Evolutionary conservation across 2,113 vertebrate genomes (phyloP), one percentile per base, ranked within the genome.

Genomic region (Conger conger): DNA sequence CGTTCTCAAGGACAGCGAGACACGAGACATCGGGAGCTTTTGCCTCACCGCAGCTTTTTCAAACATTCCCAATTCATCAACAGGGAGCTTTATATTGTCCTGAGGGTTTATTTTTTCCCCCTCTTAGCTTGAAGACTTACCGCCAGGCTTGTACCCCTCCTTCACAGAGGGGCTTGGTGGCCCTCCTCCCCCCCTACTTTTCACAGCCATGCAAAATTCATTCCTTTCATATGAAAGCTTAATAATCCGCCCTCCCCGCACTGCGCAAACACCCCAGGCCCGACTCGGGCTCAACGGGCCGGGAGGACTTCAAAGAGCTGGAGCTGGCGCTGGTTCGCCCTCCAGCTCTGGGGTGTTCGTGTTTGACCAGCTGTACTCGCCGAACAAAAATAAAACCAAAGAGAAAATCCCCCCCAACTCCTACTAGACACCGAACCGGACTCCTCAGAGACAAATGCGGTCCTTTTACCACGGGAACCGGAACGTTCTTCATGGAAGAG

Each of bases 311-410:
- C 80, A 81, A 81, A 81, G 80, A 15, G 18, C 45, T 20, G 33
- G 80, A 15, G 42, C 38, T 15, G 42, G 38, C 37, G 36, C 38
- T 36, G 17, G 6, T 13, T 50, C 50, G 30, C 30, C 45, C 76
- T 35, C 36, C n/a, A 2, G 68, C n/a, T 73, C 45, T 54, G 80
- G 50, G 23, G 80, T 50, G 11, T 33, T 73, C 68, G 68, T 81
- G 80, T 81, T 81, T 81, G 80, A 57, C 30, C 80, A 81, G 80
- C 80, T 81, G 80, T 9, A 35, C 9, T 54, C 30, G 36, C 50
- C 33, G 23, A 42, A 80, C 79, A 20, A 50, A 80, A 80, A 80
- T 42, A 53, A 45, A 80, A 17, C 42, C 30, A 81, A 57, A 54
- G 80, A 36, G 80, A 81, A 81, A 30, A 30, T 7, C 37, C 40